Conservation (phyloP, 2,797 vertebrate species). For the Eleutherodactylus coqui region DNA sequence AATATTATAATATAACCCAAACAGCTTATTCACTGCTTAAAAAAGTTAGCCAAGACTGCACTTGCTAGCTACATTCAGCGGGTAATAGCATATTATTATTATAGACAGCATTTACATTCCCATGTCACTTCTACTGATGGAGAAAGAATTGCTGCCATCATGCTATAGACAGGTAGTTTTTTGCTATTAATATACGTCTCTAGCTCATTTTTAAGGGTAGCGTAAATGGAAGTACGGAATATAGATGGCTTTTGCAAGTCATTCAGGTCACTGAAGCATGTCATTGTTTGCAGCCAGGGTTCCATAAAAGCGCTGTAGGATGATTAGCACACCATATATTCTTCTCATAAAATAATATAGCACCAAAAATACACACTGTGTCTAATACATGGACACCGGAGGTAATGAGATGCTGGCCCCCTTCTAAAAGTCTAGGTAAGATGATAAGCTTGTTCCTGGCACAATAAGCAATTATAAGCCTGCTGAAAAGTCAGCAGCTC, state of each 20-base stretch:
- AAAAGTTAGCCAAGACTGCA: conserved; percentile 46
- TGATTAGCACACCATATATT: conserved; percentile 74
- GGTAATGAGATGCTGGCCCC: conserved; percentile 34
- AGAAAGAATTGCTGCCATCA: conserved; percentile 76
- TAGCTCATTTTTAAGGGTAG: conserved; percentile 80
- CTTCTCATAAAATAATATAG: conserved; percentile 77
- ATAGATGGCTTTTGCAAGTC: conserved; percentile 83
- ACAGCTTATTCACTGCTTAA: conserved; percentile 7
- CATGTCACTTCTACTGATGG: conserved; percentile 73
- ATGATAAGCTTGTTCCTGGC: conserved; percentile 73
- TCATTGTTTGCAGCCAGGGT: conserved; percentile 81
- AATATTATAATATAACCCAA: conserved; percentile 31
- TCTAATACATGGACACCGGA: conserved; percentile 68
- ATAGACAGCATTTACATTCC: conserved; percentile 70
- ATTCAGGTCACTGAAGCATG: conserved; percentile 80
- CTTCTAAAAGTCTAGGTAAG: conserved; percentile 59
- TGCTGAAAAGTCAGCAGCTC: not conserved
- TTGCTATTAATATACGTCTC: conserved; percentile 81
- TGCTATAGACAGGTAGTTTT: conserved; percentile 75
- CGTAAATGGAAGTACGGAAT: conserved; percentile 80
- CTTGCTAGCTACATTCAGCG: conserved; percentile 30
- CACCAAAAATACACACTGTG: conserved; percentile 74
- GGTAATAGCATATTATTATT: conserved; percentile 68
- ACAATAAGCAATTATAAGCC: conserved; percentile 50
- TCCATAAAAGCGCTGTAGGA: conserved; percentile 70